Percentiles rank a stretch among this genome's conserved stretches.
phyloP scores from a whole-genome alignment of 2,888 invertebrate species.

The Eurytoma californica region DNA sequence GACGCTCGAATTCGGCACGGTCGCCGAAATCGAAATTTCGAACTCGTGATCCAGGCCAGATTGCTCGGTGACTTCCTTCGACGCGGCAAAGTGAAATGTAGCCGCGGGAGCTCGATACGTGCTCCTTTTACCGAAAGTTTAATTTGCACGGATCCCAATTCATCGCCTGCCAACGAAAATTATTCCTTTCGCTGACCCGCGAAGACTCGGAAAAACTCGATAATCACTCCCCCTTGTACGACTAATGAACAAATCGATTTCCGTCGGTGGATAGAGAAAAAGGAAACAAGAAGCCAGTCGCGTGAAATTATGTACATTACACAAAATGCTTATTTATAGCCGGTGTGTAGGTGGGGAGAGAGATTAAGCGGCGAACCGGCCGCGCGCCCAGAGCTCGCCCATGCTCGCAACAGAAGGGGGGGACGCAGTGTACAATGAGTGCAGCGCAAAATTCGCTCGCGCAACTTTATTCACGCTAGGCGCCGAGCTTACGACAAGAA shows the following conservation, averaged over 20 bases:
- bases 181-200: too few relatives aligned
- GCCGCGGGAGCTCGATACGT: too few relatives aligned
- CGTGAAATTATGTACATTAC: slow-evolving; percentile 1
- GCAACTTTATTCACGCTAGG: not conserved
- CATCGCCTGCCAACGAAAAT: too few relatives aligned
- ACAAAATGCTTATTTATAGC: not conserved
- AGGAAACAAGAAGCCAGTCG: not conserved
- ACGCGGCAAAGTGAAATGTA: too few relatives aligned
- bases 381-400: slow-evolving; percentile 14
- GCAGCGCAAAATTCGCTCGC: slow-evolving; percentile 1
- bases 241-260: not conserved
- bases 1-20: not conserved
- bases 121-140: too few relatives aligned
- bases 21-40: not conserved
- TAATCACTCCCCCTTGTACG: not conserved
- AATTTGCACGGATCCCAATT: too few relatives aligned
- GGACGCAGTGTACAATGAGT: too few relatives aligned
- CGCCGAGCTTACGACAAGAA: slow-evolving; percentile 13
- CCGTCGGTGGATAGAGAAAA: not conserved
- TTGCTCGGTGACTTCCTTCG: too few relatives aligned
- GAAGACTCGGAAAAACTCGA: not conserved
- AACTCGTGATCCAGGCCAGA: not conserved
- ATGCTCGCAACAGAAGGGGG: not conserved
- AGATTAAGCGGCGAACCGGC: slow-evolving; percentile 41
- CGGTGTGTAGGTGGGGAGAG: not conserved